These are phyloP conservation scores for Thripadectes ignobilis DNA, from an alignment of 2,797 vertebrate species.

Conservation along the genomic window DNA sequence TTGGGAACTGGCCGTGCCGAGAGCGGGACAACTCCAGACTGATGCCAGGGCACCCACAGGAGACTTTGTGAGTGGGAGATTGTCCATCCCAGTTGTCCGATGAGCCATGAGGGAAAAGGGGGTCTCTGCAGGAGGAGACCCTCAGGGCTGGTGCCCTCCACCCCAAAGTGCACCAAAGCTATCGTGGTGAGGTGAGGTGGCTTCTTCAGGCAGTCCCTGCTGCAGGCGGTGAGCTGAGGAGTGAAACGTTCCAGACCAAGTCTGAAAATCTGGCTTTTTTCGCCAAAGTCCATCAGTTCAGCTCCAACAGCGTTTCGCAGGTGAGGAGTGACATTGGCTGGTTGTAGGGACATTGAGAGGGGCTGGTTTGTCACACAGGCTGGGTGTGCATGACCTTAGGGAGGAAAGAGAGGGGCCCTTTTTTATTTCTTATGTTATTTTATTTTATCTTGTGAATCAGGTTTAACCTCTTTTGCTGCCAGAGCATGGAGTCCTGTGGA, in stretches of 20 bases:
- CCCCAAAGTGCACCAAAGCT: fast-evolving
- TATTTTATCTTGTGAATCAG: not conserved
- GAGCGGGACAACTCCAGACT: fast-evolving
- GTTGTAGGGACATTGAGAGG: not conserved
- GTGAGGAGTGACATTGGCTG: fast-evolving
- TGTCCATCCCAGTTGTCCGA: not conserved
- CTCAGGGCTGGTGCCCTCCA: fast-evolving
- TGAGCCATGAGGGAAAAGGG: fast-evolving
- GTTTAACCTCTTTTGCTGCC: constrained; percentile 29
- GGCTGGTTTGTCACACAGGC: not conserved
- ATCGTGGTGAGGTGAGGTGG: not conserved
- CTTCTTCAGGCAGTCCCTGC: not conserved
- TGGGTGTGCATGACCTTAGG: not conserved
- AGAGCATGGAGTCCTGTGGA: not conserved
- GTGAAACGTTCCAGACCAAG: not conserved
- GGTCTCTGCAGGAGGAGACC: fast-evolving
- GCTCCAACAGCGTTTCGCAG: fast-evolving
- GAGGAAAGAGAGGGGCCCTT: not conserved
- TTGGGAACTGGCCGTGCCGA: fast-evolving
- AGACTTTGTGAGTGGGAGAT: not conserved
- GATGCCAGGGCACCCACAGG: not conserved
- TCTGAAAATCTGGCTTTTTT: not conserved
- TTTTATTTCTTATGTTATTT: not conserved
- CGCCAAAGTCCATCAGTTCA: not conserved
- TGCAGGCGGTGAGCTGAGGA: not conserved